phyloP scores from a whole-genome alignment of 2,888 invertebrate genomes.

The Caenorhabditis sulstoni region DNA sequence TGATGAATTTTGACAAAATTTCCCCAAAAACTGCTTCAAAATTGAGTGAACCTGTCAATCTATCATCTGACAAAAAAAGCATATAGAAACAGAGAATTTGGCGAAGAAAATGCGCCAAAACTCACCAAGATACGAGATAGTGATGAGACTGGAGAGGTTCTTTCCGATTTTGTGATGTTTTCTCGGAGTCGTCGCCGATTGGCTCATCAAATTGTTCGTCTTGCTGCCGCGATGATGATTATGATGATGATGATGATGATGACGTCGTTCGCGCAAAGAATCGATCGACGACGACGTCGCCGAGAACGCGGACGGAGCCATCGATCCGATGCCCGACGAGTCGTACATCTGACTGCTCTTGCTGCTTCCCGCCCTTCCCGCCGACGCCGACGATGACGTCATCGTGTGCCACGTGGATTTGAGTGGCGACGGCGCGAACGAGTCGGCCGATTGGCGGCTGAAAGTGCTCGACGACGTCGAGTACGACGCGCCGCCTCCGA shows the following conservation, averaged over 20 bases:
- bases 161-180: slow-evolving; percentile 35
- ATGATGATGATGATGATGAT: no score
- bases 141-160: slow-evolving; percentile 52
- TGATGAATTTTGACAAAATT: not conserved
- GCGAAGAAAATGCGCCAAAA: no score
- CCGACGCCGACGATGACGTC: no score
- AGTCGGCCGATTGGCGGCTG: slow-evolving; percentile 20
- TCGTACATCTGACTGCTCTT: slow-evolving; percentile 62
- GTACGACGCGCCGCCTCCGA: slow-evolving; percentile 6
- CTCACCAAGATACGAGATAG: slow-evolving; percentile 56
- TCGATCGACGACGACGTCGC: slow-evolving; percentile 44
- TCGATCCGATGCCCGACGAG: slow-evolving; percentile 66
- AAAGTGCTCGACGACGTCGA: slow-evolving; percentile 29
- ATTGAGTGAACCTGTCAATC: not conserved
- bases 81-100: no score
- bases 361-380: slow-evolving; percentile 7
- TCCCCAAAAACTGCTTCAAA: not conserved
- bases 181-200: slow-evolving; percentile 28
- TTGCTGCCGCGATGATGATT: not conserved
- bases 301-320: slow-evolving; percentile 66
- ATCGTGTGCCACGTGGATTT: not conserved
- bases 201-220: slow-evolving; percentile 20
- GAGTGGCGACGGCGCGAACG: slow-evolving; percentile 50
- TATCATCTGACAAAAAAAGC: not conserved
- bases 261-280: slow-evolving; percentile 7